Base-by-base conservation (phyloP, 2,888 invertebrate genomes). In the Augiades crinisus region DNA sequence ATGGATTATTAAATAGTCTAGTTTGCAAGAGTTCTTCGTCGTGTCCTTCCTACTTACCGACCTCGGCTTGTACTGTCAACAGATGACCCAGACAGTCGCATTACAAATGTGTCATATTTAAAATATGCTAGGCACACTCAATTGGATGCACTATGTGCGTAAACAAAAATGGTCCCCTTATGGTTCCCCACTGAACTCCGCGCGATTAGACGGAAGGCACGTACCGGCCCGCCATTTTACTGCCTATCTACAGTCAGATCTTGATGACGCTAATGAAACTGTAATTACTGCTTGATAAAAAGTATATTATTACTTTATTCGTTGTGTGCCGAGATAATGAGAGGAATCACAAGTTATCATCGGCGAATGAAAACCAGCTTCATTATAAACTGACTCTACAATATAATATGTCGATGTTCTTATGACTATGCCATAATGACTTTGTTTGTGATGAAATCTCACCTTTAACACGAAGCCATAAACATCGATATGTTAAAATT, bases 231-330 rank as follows among this genome's bases (percentile, higher is more conserved):
- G 68, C 78, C 77, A 80, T 79, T 81, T 74, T 27, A 70, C 74
- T 68, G 30, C 5, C 67, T 81, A 81, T 81, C 78, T 77, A 61
- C 68, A 78, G 79, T 76, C 74, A 65, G 70, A 81, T 81, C 78
- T 74, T 62, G 62, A 69, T 68, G 63, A 60, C 60, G 65, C 63
- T 64, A 79, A 77, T 43, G 22, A 46, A 24, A 34, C n/a, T n/a
- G n/a, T n/a, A n/a, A n/a, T n/a, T n/a, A n/a, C n/a, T n/a, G n/a
- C n/a, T n/a, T n/a, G n/a, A n/a, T n/a, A n/a, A n/a, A n/a, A n/a
- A n/a, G n/a, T n/a, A n/a, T n/a, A n/a, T n/a, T n/a, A n/a, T n/a
- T n/a, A n/a, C n/a, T n/a, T n/a, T n/a, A n/a, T n/a, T n/a, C n/a
- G n/a, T n/a, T n/a, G n/a, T n/a, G n/a, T n/a, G n/a, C n/a, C n/a